These are phyloP conservation scores for Tetragonisca angustula DNA, from an alignment of 2,888 invertebrate genomes.

Conservation along the genomic window DNA sequence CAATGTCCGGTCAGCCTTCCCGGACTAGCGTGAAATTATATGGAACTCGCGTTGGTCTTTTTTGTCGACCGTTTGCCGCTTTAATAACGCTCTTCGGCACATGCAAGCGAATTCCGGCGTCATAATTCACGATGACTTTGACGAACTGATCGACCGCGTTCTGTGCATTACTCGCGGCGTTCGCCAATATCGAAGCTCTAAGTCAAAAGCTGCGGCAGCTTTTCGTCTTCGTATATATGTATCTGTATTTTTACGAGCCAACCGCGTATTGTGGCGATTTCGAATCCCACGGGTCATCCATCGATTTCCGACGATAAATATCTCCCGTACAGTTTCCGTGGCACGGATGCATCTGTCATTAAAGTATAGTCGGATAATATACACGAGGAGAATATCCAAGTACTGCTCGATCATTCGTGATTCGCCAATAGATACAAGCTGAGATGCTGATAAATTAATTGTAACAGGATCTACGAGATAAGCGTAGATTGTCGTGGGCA, in stretches of 20 bases:
- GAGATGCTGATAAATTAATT: not conserved
- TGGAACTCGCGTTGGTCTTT: constrained; percentile 58
- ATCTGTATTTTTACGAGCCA: not conserved
- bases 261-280: not conserved
- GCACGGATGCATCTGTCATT: not conserved
- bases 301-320: constrained; percentile 12
- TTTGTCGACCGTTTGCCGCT: constrained; percentile 47
- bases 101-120: constrained; percentile 47
- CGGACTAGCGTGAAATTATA: constrained; percentile 44
- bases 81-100: constrained; percentile 44
- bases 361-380: not conserved
- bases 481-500: not conserved
- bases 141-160: constrained; percentile 44
- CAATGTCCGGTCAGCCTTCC: constrained; percentile 59
- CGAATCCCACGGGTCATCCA: not conserved
- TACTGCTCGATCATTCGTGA: not conserved
- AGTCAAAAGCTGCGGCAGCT: not conserved
- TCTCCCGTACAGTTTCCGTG: not conserved
- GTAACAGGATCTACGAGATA: not conserved
- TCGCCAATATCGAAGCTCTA: not conserved
- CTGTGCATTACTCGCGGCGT: constrained; percentile 28
- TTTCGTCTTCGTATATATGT: not conserved
- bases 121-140: constrained; percentile 58
- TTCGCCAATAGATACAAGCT: not conserved
- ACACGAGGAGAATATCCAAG: not conserved